Conservation (phyloP, 2,888 invertebrate species). For the Linnaemya vulpina region DNA sequence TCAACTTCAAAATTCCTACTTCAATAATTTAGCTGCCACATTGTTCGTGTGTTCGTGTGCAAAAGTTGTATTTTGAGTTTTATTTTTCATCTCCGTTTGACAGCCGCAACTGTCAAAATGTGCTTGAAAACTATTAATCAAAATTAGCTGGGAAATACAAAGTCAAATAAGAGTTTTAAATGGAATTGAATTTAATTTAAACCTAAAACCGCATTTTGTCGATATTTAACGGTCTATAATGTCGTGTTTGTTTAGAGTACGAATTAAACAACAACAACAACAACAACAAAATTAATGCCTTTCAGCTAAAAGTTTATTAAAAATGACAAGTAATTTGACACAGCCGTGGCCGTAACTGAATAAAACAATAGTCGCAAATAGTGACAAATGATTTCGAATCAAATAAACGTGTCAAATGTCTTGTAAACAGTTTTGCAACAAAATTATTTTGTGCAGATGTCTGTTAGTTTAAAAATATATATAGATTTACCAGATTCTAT, state of each 20-base stretch:
- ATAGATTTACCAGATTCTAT: no score
- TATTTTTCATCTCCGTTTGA: conserved; percentile 52
- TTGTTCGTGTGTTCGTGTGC: neutral
- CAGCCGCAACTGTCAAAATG: conserved; percentile 74
- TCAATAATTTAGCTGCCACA: conserved; percentile 29
- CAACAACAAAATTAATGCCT: conserved; percentile 18
- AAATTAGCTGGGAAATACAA: conserved; percentile 67
- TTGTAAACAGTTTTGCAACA: neutral
- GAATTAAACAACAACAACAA: conserved; percentile 12
- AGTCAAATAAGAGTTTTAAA: conserved; percentile 12
- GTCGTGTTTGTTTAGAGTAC: neutral
- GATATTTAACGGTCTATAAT: conserved; percentile 18
- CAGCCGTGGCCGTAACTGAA: neutral
- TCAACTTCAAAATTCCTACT: conserved; percentile 33
- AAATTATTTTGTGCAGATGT: neutral
- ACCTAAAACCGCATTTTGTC: conserved; percentile 19
- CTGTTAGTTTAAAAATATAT: no score
- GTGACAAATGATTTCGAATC: neutral
- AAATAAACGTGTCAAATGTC: neutral
- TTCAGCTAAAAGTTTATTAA: conserved; percentile 20
- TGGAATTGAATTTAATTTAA: conserved; percentile 11
- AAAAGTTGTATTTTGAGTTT: conserved; percentile 10
- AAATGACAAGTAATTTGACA: conserved; percentile 54
- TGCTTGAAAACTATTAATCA: conserved; percentile 74
- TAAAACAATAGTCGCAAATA: conserved; percentile 21